phyloP scores from a whole-genome alignment of 1,140 invertebrate genomes.

The Penaeus chinensis region DNA sequence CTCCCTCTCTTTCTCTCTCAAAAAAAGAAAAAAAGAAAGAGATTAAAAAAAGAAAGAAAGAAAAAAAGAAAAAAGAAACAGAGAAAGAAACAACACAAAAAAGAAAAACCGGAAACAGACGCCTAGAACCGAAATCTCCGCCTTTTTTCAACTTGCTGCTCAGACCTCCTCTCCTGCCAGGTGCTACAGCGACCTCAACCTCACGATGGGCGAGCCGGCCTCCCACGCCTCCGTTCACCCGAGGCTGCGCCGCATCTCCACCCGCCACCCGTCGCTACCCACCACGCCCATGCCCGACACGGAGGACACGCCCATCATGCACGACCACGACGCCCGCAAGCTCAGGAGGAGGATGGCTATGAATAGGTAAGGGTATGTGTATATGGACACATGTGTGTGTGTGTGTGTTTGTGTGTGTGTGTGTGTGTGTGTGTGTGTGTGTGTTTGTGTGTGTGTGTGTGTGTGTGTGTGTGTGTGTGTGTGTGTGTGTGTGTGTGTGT shows the following conservation, averaged over 20 bases:
- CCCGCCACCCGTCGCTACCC: slow-evolving; percentile 40
- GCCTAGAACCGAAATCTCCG: background rate
- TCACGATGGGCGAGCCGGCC: slow-evolving; percentile 46
- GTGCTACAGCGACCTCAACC: slow-evolving; percentile 54
- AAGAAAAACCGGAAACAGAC: too few species aligned
- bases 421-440: too few species aligned
- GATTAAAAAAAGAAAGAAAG: too few species aligned
- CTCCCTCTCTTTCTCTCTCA: too few species aligned
- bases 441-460: too few species aligned
- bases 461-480: too few species aligned
- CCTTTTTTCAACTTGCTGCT: background rate
- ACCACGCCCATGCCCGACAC: slow-evolving; percentile 45
- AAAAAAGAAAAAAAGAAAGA: too few species aligned
- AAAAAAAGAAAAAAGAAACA: too few species aligned
- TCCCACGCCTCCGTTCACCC: slow-evolving; percentile 40
- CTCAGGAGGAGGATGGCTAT: slow-evolving; percentile 40
- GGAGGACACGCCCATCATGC: slow-evolving; percentile 26
- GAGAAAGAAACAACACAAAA: too few species aligned
- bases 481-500: too few species aligned
- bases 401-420: too few species aligned
- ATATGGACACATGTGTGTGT: too few species aligned
- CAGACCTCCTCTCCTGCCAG: background rate
- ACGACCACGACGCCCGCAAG: slow-evolving; percentile 31
- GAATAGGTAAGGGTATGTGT: background rate
- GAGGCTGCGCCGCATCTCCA: slow-evolving; percentile 15